These are phyloP conservation scores for Phaethon lepturus DNA, from an alignment of 2,113 vertebrate species.

Conservation along the genomic window DNA sequence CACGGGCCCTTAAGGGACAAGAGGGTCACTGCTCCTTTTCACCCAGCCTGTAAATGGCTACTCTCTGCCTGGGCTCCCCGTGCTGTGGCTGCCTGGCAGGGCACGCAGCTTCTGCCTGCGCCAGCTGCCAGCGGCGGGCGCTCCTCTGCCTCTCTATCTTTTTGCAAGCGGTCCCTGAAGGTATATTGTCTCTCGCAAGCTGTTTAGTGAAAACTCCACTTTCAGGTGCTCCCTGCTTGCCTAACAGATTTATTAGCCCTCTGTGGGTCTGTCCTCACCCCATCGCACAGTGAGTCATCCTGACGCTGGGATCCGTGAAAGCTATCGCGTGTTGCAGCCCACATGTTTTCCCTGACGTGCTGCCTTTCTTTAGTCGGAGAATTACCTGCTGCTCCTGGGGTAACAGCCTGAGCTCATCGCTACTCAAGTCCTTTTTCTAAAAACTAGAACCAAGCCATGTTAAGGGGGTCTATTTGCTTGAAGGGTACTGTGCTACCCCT, in stretches of 20 bases:
- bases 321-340: background rate
- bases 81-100: background rate
- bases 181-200: background rate
- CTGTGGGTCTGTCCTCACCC: background rate
- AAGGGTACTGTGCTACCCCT: background rate
- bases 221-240: background rate
- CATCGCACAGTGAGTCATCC: background rate
- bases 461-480: background rate
- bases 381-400: background rate
- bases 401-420: background rate
- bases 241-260: background rate
- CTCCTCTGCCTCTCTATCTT: background rate
- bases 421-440: background rate
- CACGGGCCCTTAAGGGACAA: background rate
- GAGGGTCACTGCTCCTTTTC: background rate
- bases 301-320: background rate
- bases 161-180: background rate
- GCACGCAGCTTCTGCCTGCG: background rate
- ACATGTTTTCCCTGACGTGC: accelerated
- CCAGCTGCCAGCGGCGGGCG: too few relatives aligned
- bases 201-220: background rate
- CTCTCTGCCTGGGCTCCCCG: background rate
- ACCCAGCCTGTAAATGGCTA: background rate
- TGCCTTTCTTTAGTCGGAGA: background rate
- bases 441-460: background rate